A percentile compares a stretch with the other conserved stretches of the same genome.
phyloP scores from a whole-genome alignment of 2,797 vertebrate genomes.

The Strix occidentalis region DNA sequence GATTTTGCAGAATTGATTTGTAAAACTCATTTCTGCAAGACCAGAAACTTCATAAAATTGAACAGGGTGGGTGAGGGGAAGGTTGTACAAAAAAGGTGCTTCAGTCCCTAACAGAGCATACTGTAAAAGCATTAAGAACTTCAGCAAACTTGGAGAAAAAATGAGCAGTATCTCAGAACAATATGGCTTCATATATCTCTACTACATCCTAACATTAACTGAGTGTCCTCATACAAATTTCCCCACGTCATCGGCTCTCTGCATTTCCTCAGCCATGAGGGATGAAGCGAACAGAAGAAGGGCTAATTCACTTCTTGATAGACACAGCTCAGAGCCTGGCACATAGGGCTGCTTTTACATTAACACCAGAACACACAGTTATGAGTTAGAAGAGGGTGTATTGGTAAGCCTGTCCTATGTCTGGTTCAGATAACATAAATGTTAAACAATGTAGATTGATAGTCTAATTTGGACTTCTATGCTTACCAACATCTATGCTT shows the following conservation, averaged over 20 bases:
- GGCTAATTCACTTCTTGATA: not conserved
- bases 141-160: not conserved
- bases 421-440: not conserved
- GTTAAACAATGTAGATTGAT: not conserved
- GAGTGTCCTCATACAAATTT: accelerated
- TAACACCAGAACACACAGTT: not conserved
- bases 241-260: not conserved
- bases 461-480: not conserved
- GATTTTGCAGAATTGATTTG: not conserved
- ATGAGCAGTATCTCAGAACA: not conserved
- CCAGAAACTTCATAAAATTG: not conserved
- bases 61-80: accelerated
- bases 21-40: not conserved
- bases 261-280: not conserved
- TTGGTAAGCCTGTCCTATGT: not conserved
- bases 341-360: not conserved
- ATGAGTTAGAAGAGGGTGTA: not conserved
- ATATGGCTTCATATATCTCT: not conserved
- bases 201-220: not conserved
- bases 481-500: not conserved
- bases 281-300: not conserved
- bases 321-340: not conserved
- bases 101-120: not conserved
- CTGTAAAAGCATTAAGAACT: not conserved
- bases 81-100: not conserved